Evolutionary conservation across 1,140 invertebrate species (phyloP).

Genomic region (Drosophila navojoa): DNA sequence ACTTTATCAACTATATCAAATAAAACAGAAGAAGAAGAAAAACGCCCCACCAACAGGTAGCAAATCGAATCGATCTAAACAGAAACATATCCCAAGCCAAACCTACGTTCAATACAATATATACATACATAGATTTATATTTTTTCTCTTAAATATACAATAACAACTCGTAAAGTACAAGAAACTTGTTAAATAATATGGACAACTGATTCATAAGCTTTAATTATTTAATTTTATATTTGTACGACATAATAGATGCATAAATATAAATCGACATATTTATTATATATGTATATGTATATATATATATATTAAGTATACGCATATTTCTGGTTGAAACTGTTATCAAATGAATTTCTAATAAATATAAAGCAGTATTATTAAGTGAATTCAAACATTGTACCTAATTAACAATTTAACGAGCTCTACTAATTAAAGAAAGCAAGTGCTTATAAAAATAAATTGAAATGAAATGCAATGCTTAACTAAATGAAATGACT

Average conservation of each 20-base stretch:
- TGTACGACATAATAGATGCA: slow-evolving; percentile 27
- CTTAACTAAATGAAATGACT: slow-evolving; percentile 2
- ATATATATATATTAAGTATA: slow-evolving; percentile 11
- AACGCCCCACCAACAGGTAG: slow-evolving; percentile 57
- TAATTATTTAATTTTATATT: slow-evolving; percentile 64
- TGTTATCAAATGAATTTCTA: slow-evolving; percentile 48
- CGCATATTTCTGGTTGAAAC: slow-evolving; percentile 54
- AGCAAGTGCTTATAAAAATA: slow-evolving; percentile 17
- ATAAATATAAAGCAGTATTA: slow-evolving; percentile 63
- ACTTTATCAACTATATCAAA: slow-evolving; percentile 22
- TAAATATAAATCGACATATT: slow-evolving; percentile 3
- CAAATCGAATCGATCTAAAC: slow-evolving; percentile 47
- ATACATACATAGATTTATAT: slow-evolving; percentile 5
- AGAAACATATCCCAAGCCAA: slow-evolving; percentile 69
- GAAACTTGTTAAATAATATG: slow-evolving; percentile 39
- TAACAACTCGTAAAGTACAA: slow-evolving; percentile 60
- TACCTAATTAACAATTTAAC: slow-evolving; percentile 65
- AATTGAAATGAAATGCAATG: slow-evolving; percentile 23
- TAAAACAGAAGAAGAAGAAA: slow-evolving; percentile 17
- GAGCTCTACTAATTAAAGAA: slow-evolving; percentile 34
- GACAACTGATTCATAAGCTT: slow-evolving; percentile 41
- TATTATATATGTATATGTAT: slow-evolving; percentile 10
- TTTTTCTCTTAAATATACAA: slow-evolving; percentile 52
- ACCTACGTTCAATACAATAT: slow-evolving; percentile 40
- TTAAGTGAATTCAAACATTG: slow-evolving; percentile 58